Conservation (phyloP, 1,140 invertebrate genomes). For the Leptonema lineaticorne region DNA sequence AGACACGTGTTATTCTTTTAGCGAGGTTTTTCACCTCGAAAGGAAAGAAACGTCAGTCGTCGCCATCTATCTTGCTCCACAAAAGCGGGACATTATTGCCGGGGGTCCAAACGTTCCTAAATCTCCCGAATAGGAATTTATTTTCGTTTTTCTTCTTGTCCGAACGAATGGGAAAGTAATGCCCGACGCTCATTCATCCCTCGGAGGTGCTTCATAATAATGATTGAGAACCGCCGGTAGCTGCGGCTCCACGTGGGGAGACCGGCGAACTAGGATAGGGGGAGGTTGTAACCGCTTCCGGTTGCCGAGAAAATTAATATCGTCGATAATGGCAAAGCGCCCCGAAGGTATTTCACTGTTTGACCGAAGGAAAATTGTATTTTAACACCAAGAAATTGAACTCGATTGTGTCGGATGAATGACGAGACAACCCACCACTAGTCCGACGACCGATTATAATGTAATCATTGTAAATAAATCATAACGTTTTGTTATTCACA, state of each 20-base stretch:
- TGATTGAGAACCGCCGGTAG: conserved; percentile 30
- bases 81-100: conserved; percentile 61
- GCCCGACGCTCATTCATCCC: conserved; percentile 6
- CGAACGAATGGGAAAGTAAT: conserved; percentile 41
- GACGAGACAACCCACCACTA: no score
- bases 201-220: conserved; percentile 32
- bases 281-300: neutral
- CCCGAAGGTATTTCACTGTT: neutral
- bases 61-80: conserved; percentile 57
- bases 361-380: no score
- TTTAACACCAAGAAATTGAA: no score
- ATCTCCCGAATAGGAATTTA: conserved; percentile 59
- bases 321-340: conserved; percentile 5
- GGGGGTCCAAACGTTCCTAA: conserved; percentile 59
- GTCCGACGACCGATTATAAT: no score
- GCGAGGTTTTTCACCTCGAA: neutral
- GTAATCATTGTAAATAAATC: no score
- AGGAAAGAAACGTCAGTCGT: neutral
- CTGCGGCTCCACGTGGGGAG: no score
- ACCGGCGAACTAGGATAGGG: neutral
- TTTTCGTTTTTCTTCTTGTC: conserved; percentile 36
- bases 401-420: no score
- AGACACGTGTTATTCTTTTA: conserved; percentile 6
- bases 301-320: conserved; percentile 7
- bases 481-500: no score